Evolutionary conservation across 2,888 invertebrate genomes (phyloP), one percentile per base, ranked within the genome.

Genomic region (Cheilosia impressa): DNA sequence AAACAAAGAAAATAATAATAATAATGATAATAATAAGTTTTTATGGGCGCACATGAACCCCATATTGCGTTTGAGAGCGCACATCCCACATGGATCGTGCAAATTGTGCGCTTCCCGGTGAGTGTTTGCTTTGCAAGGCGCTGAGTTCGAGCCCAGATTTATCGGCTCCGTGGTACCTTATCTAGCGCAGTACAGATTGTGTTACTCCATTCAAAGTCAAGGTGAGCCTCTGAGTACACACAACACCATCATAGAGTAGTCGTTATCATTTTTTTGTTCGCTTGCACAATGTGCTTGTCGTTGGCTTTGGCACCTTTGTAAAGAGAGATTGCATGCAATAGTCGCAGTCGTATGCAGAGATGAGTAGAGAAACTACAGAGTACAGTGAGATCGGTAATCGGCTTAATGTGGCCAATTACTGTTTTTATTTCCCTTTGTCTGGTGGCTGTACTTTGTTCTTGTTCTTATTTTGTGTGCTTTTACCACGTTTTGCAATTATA

Each of bases 181-280:
- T 82, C 82, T 82, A 66, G 77, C 60, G 53, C 50, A 58, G n/a
- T 57, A 53, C 24, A 17, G 66, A 62, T 53, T 66, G 63, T 73
- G 79, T 79, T 75, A 73, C 68, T 73, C 34, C 65, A 84, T 84
- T 79, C 83, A 84, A 79, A 75, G 77, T 75, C 83, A 84, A 83
- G 79, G 82, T 82, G 82, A 82, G 53, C 13, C 38, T 38, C 38
- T 38, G 13, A 38, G 38, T 4, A 38, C 65, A 76, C 69, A 82
- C 71, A 77, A 60, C 77, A 77, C 71, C 77, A 71, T 41, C 58
- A 60, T 47, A 47, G n/a, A 19, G 45, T 6, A 6, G 7, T n/a
- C 45, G 7, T 47, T 38, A 38, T 38, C 38, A 38, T 13, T 38
- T 38, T 38, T 38, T 38, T 2, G 2, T 13, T 38, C 10, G 13